phyloP scores from a whole-genome alignment of 2,113 vertebrate genomes.

The Mastomys natalensis region DNA sequence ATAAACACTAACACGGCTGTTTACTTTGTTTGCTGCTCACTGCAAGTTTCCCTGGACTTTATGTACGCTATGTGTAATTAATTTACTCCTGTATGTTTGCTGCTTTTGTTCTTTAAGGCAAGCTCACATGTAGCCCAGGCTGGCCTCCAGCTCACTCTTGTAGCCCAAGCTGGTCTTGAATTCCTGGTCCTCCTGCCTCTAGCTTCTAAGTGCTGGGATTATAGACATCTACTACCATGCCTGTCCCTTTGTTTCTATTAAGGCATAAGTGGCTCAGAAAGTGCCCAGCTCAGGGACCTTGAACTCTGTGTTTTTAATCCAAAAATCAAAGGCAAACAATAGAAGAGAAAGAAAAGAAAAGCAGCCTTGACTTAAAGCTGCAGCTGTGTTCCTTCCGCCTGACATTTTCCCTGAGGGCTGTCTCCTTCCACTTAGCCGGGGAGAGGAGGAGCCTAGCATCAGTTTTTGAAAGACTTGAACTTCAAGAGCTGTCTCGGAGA shows the following conservation, averaged over 20 bases:
- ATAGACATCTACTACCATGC: background rate
- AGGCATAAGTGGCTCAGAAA: background rate
- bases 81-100: background rate
- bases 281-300: background rate
- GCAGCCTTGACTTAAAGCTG: conserved; percentile 39
- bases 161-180: background rate
- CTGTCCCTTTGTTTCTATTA: background rate
- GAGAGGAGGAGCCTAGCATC: background rate
- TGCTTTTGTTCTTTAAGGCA: background rate
- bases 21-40: background rate
- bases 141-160: background rate
- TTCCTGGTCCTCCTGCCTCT: background rate
- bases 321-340: conserved; percentile 37
- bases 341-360: background rate
- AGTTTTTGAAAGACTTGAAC: background rate
- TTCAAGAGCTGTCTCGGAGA: background rate
- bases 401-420: background rate
- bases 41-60: background rate
- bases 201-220: background rate
- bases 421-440: no score
- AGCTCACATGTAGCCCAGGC: background rate
- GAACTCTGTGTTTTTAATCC: conserved; percentile 23
- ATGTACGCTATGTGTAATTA: background rate
- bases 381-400: background rate
- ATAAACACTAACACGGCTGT: background rate